Evolutionary conservation across 1,140 invertebrate species (phyloP), one percentile per base, ranked within the genome.

Genomic region (Camponotus floridanus): DNA sequence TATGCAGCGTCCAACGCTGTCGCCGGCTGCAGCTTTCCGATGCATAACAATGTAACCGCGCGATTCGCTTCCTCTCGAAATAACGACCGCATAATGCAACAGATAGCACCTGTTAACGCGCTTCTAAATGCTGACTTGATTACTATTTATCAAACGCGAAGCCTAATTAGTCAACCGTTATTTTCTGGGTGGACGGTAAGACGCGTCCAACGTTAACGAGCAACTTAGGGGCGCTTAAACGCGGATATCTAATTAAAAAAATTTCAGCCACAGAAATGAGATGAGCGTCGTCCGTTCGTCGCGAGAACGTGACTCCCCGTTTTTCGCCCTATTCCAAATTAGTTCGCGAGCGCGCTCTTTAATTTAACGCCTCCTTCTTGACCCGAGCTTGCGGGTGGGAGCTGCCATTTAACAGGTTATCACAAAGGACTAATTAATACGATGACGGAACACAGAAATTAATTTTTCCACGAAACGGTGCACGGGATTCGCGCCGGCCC

Each of bases 301-400:
- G 88, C 76, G 80, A 73, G 84, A 61, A 76, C 70, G 61, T 74
- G 71, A 62, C 70, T 62, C 70, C 13, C 15, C 81, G 80, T 81
- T 83, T 51, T 80, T 26, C 68, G 15, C 7, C 42, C 79, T 76
- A 59, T 42, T 71, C 89, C 87, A 90, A 90, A 90, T 90, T 90
- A 90, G 64, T 71, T 62, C 0, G 42, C n/a, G 51, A 62, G 76
- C 73, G 88, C 67, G 48, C 15, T 79, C 88, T 90, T 90, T 81
- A 86, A 87, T 87, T 88, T 90, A 87, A 90, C 90, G 71, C 86
- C 65, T 55, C 68, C 86, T 84, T 83, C 86, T 90, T 86, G 88
- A 90, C 89, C 86, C 59, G 80, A 80, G 55, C 36, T 67, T 79
- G 85, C 26, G 80, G 65, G 57, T 64, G 73, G 9, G 33, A 51